phyloP scores from a whole-genome alignment of 2,113 vertebrate genomes.

The Garra rufa region DNA sequence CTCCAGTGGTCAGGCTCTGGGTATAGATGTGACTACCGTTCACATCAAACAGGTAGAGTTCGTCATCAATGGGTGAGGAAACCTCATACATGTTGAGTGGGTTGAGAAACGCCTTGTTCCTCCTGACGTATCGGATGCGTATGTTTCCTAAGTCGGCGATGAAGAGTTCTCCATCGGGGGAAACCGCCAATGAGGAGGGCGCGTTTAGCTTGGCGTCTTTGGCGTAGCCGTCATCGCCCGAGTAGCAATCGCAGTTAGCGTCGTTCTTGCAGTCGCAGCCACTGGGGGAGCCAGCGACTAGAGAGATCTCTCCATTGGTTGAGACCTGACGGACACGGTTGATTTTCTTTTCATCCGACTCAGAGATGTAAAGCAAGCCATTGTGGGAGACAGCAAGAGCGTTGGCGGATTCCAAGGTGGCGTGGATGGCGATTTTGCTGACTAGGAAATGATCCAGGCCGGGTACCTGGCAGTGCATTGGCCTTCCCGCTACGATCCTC shows the following conservation, averaged over 20 bases:
- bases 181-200: conserved; percentile 90
- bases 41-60: conserved; percentile 95
- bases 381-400: conserved; percentile 92
- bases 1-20: conserved; percentile 94
- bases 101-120: conserved; percentile 92
- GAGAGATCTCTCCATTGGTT: conserved; percentile 92
- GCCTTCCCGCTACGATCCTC: conserved; percentile 92
- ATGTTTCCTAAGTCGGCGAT: conserved; percentile 95
- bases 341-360: conserved; percentile 97
- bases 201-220: conserved; percentile 94
- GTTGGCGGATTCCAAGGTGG: conserved; percentile 92
- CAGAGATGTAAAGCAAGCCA: conserved; percentile 90
- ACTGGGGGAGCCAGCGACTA: conserved; percentile 91
- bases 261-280: conserved; percentile 98
- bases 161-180: conserved; percentile 91
- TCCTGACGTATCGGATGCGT: conserved; percentile 91
- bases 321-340: conserved; percentile 95
- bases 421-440: conserved; percentile 92
- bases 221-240: conserved; percentile 94
- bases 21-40: conserved; percentile 95
- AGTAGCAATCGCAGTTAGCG: conserved; percentile 97
- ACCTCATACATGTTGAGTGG: conserved; percentile 94
- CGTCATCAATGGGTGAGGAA: conserved; percentile 93
- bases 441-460: conserved; percentile 96
- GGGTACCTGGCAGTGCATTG: conserved; percentile 98